Evolutionary conservation across 2,888 invertebrate genomes (phyloP).

Genomic region (Dinocampus coccinellae): DNA sequence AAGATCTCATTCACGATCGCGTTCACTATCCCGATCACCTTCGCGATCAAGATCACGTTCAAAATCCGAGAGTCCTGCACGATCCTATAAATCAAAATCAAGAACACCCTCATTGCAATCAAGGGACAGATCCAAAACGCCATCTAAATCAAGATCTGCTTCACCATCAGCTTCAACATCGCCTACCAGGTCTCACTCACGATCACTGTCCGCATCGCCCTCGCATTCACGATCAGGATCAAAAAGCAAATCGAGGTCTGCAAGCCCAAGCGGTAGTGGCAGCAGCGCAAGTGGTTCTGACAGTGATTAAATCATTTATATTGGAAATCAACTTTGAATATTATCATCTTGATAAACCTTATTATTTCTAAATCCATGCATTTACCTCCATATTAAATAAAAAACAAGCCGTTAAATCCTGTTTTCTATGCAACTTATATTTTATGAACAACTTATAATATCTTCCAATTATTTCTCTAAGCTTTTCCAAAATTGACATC

Average conservation of each 20-base stretch:
- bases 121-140: constrained; percentile 50
- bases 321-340: too few species aligned
- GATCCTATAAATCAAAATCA: constrained; percentile 53
- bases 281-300: constrained; percentile 60
- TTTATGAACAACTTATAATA: too few species aligned
- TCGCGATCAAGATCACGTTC: constrained; percentile 55
- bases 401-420: too few species aligned
- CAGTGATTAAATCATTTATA: constrained; percentile 54
- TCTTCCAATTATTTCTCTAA: too few species aligned
- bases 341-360: too few species aligned
- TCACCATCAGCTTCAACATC: constrained; percentile 47
- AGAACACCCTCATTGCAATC: constrained; percentile 57
- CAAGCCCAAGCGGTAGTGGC: constrained; percentile 62
- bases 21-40: constrained; percentile 54
- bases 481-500: too few species aligned
- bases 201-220: constrained; percentile 51
- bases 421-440: too few species aligned
- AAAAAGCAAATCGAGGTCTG: constrained; percentile 57
- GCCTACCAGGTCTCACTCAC: constrained; percentile 52
- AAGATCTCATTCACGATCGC: constrained; percentile 54
- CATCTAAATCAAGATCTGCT: constrained; percentile 56
- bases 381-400: too few species aligned
- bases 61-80: constrained; percentile 47
- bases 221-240: constrained; percentile 55
- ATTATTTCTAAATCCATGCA: too few species aligned